A percentile compares a stretch with the other conserved stretches of the same genome.
phyloP scores from a whole-genome alignment of 1,140 invertebrate species.

The Trichoplusia ni region DNA sequence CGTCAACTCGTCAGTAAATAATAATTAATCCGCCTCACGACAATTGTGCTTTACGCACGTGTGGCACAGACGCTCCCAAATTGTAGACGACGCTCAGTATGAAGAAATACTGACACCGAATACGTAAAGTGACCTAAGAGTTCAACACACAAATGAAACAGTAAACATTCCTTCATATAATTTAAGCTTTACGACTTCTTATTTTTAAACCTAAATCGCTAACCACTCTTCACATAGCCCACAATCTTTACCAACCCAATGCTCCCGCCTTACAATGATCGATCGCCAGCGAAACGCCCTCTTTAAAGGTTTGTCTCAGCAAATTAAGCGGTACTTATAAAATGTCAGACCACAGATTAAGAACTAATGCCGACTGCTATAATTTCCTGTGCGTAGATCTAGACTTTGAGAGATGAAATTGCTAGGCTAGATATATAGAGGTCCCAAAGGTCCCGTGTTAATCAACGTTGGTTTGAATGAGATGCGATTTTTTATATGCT shows the following conservation, averaged over 20 bases:
- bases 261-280: constrained; percentile 42
- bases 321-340: constrained; percentile 50
- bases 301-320: constrained; percentile 48
- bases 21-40: too few species aligned
- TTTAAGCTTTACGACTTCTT: too few species aligned
- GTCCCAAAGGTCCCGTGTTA: background rate
- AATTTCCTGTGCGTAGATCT: constrained; percentile 21
- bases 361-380: constrained; percentile 30
- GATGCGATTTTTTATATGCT: background rate
- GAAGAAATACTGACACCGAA: too few species aligned
- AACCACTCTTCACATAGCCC: background rate
- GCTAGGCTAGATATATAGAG: constrained; percentile 8
- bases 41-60: too few species aligned
- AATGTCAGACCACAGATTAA: constrained; percentile 38
- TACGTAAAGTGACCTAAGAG: too few species aligned
- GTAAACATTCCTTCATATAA: too few species aligned
- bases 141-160: too few species aligned
- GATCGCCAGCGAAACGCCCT: constrained; percentile 43
- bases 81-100: too few species aligned
- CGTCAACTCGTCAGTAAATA: too few species aligned
- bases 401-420: constrained; percentile 19
- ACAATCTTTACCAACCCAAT: constrained; percentile 28
- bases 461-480: background rate
- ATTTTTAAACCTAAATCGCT: too few species aligned
- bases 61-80: too few species aligned